A percentile compares a stretch with the other conserved stretches of the same genome.
phyloP scores from a whole-genome alignment of 2,888 invertebrate genomes.

The Cremastinae sp. region DNA sequence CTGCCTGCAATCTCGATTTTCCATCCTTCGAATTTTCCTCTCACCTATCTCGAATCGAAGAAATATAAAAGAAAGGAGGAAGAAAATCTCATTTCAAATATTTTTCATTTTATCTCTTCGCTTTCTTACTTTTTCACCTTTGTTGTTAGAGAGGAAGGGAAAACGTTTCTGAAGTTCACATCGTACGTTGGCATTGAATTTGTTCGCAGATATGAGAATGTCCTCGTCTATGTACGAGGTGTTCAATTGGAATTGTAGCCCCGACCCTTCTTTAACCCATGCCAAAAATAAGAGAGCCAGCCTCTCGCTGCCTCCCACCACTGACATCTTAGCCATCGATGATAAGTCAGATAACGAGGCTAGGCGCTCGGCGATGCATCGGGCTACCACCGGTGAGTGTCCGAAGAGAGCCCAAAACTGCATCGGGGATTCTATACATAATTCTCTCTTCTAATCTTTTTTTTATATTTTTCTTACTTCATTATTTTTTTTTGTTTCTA shows the following conservation, averaged over 20 bases:
- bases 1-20: background rate
- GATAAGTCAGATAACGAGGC: slow-evolving; percentile 78
- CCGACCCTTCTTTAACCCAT: slow-evolving; percentile 79
- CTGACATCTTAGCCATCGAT: slow-evolving; percentile 79
- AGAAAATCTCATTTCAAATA: background rate
- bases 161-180: slow-evolving; percentile 27
- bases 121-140: slow-evolving; percentile 2
- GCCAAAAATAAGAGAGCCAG: slow-evolving; percentile 79
- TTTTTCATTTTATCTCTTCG: slow-evolving; percentile 2
- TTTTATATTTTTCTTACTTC: no score
- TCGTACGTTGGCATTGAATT: slow-evolving; percentile 66
- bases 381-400: slow-evolving; percentile 78
- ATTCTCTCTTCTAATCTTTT: slow-evolving; percentile 5
- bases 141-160: slow-evolving; percentile 12
- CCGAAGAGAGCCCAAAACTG: slow-evolving; percentile 62
- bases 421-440: slow-evolving; percentile 51
- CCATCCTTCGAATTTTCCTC: slow-evolving; percentile 1
- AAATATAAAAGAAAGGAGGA: slow-evolving; percentile 2
- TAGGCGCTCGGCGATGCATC: slow-evolving; percentile 78
- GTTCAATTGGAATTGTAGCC: slow-evolving; percentile 84
- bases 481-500: slow-evolving; percentile 2
- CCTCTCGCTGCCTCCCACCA: slow-evolving; percentile 79
- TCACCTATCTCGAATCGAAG: background rate
- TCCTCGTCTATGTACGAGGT: slow-evolving; percentile 88
- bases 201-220: slow-evolving; percentile 84